Evolutionary conservation across 2,797 vertebrate genomes (phyloP).

Genomic region (Onychomys torridus): DNA sequence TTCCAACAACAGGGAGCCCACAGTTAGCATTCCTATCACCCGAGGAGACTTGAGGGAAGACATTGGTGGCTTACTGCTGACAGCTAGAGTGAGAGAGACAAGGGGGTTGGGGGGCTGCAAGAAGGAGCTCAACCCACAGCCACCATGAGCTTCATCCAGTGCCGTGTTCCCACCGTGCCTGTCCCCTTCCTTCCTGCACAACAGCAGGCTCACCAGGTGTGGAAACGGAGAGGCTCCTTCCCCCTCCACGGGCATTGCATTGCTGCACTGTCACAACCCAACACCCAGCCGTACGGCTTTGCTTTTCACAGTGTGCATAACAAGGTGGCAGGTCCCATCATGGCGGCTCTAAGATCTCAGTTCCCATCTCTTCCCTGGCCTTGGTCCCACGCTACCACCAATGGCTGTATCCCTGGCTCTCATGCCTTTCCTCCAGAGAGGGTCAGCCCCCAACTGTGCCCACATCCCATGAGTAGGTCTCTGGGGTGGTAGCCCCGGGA

Average conservation of each 20-base stretch:
- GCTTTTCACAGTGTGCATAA: background rate
- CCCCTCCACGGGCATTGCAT: too few relatives aligned
- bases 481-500: background rate
- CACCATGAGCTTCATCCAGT: too few relatives aligned
- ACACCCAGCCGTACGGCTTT: rapidly evolving
- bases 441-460: too few relatives aligned
- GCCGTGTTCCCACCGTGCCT: background rate
- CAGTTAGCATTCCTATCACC: background rate
- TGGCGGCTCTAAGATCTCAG: background rate
- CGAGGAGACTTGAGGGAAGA: background rate
- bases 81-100: too few relatives aligned
- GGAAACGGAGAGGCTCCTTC: rapidly evolving
- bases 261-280: background rate
- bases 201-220: background rate
- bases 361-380: background rate
- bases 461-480: rapidly evolving
- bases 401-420: background rate
- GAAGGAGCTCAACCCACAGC: background rate
- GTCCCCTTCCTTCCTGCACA: background rate
- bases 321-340: background rate
- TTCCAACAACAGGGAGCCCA: background rate
- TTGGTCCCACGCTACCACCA: rapidly evolving
- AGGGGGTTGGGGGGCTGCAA: too few relatives aligned
- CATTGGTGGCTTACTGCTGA: background rate
- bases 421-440: background rate